Percentiles rank a stretch among this genome's conserved stretches.
These are phyloP conservation scores for Corvus cornix DNA, from an alignment of 2,113 vertebrate species.

Conservation along the genomic window DNA sequence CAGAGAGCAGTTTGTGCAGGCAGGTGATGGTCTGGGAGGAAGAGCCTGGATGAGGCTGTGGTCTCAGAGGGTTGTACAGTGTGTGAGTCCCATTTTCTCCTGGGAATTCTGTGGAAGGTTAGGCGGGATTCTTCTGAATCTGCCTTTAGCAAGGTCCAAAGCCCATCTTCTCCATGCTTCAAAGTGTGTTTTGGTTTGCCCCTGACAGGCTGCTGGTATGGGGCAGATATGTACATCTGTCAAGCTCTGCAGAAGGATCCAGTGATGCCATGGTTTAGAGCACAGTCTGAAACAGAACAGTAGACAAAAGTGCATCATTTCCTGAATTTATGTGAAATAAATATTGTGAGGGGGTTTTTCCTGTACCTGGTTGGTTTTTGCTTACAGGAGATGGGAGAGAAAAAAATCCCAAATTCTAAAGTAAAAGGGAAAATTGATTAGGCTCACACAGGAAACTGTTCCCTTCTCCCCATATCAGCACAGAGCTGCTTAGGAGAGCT, in stretches of 20 bases:
- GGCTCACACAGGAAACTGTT: fast-evolving
- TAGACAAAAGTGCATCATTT: not conserved
- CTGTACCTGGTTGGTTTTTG: not conserved
- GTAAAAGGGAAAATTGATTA: not conserved
- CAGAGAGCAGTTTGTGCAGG: not conserved
- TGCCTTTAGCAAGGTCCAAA: not conserved
- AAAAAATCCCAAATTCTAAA: not conserved
- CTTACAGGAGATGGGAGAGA: not conserved
- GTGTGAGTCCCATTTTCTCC: not conserved
- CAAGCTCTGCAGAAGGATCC: not conserved
- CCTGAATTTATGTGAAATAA: not conserved
- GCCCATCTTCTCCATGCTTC: not conserved
- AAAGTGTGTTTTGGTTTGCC: not conserved
- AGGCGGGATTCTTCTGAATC: not conserved
- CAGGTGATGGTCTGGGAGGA: not conserved
- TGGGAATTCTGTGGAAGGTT: not conserved
- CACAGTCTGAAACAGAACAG: not conserved
- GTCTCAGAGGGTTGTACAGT: not conserved
- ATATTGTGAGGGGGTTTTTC: not conserved
- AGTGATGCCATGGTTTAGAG: not conserved
- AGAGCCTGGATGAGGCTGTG: not conserved
- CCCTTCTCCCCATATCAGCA: not conserved
- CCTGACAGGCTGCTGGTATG: not conserved
- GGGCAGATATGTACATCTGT: not conserved
- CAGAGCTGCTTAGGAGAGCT: not conserved